Evolutionary conservation across 1,140 invertebrate genomes (phyloP).

Genomic region (Anoplolepis gracilipes): DNA sequence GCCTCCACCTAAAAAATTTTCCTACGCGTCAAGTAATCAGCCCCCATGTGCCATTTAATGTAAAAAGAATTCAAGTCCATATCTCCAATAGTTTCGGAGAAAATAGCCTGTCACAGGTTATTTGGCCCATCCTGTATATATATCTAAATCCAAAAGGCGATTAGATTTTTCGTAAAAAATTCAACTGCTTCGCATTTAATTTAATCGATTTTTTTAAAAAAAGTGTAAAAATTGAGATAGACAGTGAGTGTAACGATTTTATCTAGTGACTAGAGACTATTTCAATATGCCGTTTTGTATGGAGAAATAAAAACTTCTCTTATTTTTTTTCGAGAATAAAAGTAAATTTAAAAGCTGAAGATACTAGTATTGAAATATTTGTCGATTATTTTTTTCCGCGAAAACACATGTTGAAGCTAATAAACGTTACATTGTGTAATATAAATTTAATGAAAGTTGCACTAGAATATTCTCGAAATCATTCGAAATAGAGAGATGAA

Average conservation of each 20-base stretch:
- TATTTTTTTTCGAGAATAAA: neutral
- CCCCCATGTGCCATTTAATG: too few species aligned
- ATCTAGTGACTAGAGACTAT: neutral
- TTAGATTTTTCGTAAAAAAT: neutral
- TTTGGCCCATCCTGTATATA: too few species aligned
- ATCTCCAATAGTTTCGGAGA: too few species aligned
- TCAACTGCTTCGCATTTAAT: neutral
- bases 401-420: neutral
- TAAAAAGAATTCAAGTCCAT: too few species aligned
- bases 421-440: neutral
- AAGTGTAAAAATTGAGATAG: neutral
- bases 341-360: neutral
- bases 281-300: neutral
- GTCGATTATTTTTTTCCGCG: neutral
- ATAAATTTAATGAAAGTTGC: conserved; percentile 35
- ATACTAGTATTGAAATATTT: neutral
- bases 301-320: neutral
- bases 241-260: neutral
- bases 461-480: conserved; percentile 45
- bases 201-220: neutral
- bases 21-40: too few species aligned
- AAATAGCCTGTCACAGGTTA: too few species aligned
- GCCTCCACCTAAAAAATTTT: too few species aligned
- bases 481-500: conserved; percentile 43
- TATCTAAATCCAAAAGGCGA: conserved; percentile 4